A percentile compares a stretch with the other conserved stretches of the same genome.
phyloP scores from a whole-genome alignment of 2,888 invertebrate species.

The Bimastos eiseni region DNA sequence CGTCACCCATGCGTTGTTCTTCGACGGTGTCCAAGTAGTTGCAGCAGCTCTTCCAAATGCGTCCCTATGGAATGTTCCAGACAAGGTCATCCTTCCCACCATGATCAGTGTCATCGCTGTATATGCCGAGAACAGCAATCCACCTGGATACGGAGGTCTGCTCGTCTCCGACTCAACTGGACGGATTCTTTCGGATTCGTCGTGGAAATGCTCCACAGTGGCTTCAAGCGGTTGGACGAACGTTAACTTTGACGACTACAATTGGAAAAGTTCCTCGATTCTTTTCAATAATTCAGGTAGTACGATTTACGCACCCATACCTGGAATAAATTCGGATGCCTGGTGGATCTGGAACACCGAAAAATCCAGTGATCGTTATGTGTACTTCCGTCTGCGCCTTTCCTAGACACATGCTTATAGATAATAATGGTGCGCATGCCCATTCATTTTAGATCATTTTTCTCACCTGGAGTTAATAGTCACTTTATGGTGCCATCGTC shows the following conservation, averaged over 20 bases:
- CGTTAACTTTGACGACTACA: background rate
- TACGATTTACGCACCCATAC: background rate
- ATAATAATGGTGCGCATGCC: too few relatives aligned
- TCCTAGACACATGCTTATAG: too few relatives aligned
- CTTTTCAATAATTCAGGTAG: background rate
- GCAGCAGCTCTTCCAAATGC: background rate
- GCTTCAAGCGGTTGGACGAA: background rate
- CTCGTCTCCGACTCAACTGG: background rate
- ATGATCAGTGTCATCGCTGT: background rate
- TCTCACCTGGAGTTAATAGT: too few relatives aligned
- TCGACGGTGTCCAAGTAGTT: background rate
- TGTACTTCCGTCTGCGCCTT: background rate
- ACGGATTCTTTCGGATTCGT: background rate
- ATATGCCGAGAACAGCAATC: background rate
- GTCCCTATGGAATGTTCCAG: background rate
- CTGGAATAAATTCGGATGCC: background rate
- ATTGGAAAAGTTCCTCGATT: background rate
- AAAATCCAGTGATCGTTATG: background rate
- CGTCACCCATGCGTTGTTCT: background rate
- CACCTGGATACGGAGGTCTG: background rate
- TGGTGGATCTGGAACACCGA: background rate
- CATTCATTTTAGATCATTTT: too few relatives aligned
- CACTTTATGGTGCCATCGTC: too few relatives aligned
- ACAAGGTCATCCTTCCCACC: background rate
- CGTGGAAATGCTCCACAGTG: background rate